Evolutionary conservation across 1,140 invertebrate species (phyloP), one percentile per base, ranked within the genome.

Genomic region (Cephus cinctus): DNA sequence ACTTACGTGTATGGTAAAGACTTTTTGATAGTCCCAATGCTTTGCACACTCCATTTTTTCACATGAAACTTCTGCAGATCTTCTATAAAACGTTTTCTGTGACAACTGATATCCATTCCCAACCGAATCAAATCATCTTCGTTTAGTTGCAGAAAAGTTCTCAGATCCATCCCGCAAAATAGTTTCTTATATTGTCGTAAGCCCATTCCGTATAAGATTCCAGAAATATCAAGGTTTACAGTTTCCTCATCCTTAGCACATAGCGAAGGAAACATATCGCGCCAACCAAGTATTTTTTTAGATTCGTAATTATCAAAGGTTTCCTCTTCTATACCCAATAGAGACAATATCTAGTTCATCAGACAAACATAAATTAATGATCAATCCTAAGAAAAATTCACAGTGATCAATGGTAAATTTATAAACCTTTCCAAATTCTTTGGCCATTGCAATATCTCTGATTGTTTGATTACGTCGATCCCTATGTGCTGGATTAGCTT

Each of bases 161-260:
- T 73, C n/a, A 83, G 61, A 56, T 71, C 64, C 52, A 81, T 76
- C 14, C 73, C 75, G 48, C 61, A 55, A 51, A 81, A 79, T 11
- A 66, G 32, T 12, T 53, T 30, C 8, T 46, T 59, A 36, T 81
- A 72, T 42, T 52, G 62, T 35, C 80, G 79, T 46, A 81, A 77
- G 35, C 73, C 71, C 79, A 83, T 82, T 12, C 79, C 81, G 54
- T 75, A 72, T 2, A 84, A 62, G 1, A 83, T 67, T 27, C 38
- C 47, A 2, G 36, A 43, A 27, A 77, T 27, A 36, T 76, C 66
- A 19, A 41, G 27, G 47, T 69, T 41, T 12, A 75, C 12, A 43
- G 23, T 39, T 3, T 68, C n/a, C 5, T 58, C 14, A 16, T 58
- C 31, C 5, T 31, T 47, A 15, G 27, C 18, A 35, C 9, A 42